phyloP scores from a whole-genome alignment of 2,888 invertebrate genomes.

The Drosophila niveifrons region DNA sequence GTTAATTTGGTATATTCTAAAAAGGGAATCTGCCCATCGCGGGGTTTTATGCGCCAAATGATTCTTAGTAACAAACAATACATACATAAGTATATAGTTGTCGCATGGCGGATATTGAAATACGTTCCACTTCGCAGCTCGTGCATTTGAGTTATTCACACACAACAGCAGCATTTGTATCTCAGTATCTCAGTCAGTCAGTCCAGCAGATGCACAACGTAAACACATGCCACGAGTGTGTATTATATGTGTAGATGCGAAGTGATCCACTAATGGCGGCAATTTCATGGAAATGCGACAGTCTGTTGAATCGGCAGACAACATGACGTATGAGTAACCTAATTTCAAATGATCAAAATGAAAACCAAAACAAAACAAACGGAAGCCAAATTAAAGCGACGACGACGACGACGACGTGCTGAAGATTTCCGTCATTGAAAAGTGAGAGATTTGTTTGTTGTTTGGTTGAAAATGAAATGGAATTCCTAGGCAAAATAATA shows the following conservation, averaged over 20 bases:
- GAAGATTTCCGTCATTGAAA: slow-evolving; percentile 38
- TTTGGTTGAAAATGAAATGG: slow-evolving; percentile 22
- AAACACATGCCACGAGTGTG: neutral
- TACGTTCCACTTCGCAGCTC: slow-evolving; percentile 85
- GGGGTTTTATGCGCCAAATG: neutral
- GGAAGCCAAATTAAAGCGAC: slow-evolving; percentile 14
- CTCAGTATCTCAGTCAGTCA: no score
- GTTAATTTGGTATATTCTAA: neutral
- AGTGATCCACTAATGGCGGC: slow-evolving; percentile 39
- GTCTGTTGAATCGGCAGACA: slow-evolving; percentile 14
- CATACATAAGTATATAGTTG: slow-evolving; percentile 3
- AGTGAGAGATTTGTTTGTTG: slow-evolving; percentile 5
- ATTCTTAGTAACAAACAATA: neutral
- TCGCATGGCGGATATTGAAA: slow-evolving; percentile 82
- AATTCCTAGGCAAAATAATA: slow-evolving; percentile 30
- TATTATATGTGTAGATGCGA: slow-evolving; percentile 4
- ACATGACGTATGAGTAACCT: slow-evolving; percentile 55
- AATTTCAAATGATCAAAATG: slow-evolving; percentile 33
- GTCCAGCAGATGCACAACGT: slow-evolving; percentile 41
- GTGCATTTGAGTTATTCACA: slow-evolving; percentile 72
- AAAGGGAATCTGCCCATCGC: slow-evolving; percentile 2
- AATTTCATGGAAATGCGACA: slow-evolving; percentile 52
- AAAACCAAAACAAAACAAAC: neutral
- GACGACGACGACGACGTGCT: slow-evolving; percentile 48
- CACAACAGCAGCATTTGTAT: slow-evolving; percentile 31